A percentile compares a stretch with the other conserved stretches of the same genome.
phyloP scores from a whole-genome alignment of 2,797 vertebrate genomes.

The Alectoris magna region DNA sequence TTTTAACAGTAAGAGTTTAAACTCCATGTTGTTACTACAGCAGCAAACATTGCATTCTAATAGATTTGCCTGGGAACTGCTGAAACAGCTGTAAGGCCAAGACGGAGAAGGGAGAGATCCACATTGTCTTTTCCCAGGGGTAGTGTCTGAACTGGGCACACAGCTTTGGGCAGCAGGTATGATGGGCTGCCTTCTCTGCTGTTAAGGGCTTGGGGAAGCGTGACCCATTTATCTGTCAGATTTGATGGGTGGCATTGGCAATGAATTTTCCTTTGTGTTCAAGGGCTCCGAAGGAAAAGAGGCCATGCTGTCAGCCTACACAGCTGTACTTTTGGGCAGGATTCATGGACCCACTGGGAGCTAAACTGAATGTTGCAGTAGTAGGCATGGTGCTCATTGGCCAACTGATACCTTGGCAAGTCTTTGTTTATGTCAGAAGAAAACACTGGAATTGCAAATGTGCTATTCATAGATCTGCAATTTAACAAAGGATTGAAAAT shows the following conservation, averaged over 20 bases:
- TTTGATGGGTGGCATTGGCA: neutral
- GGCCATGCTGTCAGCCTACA: neutral
- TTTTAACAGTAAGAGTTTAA: neutral
- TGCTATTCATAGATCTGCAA: neutral
- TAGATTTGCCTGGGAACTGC: neutral
- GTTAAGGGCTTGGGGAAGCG: neutral
- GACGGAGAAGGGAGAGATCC: neutral
- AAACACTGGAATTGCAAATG: neutral
- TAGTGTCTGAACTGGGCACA: accelerated
- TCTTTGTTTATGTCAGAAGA: neutral
- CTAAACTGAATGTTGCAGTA: neutral
- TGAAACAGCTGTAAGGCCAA: neutral
- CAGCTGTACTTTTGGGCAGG: neutral
- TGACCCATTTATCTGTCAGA: neutral
- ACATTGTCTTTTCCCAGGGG: neutral
- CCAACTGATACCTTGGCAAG: neutral
- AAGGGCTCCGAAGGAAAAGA: neutral
- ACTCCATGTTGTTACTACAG: neutral
- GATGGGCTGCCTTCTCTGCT: neutral
- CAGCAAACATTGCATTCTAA: neutral
- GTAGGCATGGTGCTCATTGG: neutral
- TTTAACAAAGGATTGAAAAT: neutral
- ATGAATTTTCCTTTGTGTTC: neutral
- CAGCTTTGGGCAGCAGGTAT: neutral
- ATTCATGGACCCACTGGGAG: neutral